Evolutionary conservation across 1,140 invertebrate species (phyloP).

Genomic region (Trinorchestia longiramus): DNA sequence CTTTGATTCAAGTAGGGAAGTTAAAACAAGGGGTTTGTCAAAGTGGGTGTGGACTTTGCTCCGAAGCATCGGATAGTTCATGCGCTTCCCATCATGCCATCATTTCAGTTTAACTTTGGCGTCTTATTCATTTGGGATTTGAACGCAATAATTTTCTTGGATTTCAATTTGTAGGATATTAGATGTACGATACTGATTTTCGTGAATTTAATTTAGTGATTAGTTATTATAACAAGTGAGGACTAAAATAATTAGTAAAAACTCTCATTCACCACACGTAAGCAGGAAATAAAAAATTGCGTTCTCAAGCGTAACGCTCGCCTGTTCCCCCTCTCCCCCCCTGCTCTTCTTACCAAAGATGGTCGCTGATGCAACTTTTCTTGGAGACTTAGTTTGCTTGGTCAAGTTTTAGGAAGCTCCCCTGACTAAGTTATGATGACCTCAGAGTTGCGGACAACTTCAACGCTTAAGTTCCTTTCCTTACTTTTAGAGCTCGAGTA

Average conservation of each 20-base stretch:
- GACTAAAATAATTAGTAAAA: background rate
- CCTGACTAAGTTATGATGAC: slow-evolving; percentile 53
- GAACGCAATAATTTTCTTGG: background rate
- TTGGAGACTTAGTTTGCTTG: slow-evolving; percentile 10
- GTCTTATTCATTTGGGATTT: background rate
- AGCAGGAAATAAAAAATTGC: background rate
- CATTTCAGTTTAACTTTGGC: background rate
- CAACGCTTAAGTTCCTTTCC: slow-evolving; percentile 23
- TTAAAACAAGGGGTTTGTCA: background rate
- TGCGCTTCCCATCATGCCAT: background rate
- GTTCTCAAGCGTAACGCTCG: background rate
- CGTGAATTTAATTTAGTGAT: background rate
- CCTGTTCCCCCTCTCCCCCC: background rate
- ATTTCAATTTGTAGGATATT: background rate
- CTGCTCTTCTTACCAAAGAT: background rate
- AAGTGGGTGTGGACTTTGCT: background rate
- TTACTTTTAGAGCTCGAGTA: background rate
- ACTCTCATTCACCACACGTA: background rate
- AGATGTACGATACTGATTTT: background rate
- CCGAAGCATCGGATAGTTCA: background rate
- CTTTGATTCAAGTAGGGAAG: background rate
- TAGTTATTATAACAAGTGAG: background rate
- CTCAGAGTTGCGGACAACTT: slow-evolving; percentile 31
- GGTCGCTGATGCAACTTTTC: slow-evolving; percentile 1
- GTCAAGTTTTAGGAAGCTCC: slow-evolving; percentile 44